phyloP scores from a whole-genome alignment of 1,140 invertebrate genomes.

The Triops longicaudatus region DNA sequence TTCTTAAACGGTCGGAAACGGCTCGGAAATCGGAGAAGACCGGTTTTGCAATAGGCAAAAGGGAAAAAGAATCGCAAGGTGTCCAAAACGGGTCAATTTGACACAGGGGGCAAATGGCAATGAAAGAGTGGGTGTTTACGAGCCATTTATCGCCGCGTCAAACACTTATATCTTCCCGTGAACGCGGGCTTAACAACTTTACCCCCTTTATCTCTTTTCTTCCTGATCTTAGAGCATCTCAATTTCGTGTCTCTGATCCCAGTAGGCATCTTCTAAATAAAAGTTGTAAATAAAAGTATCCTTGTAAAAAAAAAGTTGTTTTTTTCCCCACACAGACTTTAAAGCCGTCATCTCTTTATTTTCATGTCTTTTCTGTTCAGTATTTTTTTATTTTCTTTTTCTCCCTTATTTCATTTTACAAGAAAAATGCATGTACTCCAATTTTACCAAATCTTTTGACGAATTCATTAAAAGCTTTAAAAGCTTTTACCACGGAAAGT shows the following conservation, averaged over 20 bases:
- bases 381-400: too few species aligned
- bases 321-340: background rate
- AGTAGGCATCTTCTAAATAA: background rate
- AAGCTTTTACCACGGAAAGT: background rate
- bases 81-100: background rate
- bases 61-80: background rate
- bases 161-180: background rate
- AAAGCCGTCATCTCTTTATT: background rate
- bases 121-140: slow-evolving; percentile 2
- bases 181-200: background rate
- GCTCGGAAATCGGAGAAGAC: too few species aligned
- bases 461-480: background rate
- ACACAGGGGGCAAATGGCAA: background rate
- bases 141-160: slow-evolving; percentile 11
- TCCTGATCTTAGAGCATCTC: background rate
- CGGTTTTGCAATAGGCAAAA: background rate
- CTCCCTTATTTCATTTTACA: too few species aligned
- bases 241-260: too few species aligned
- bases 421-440: too few species aligned
- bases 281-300: too few species aligned
- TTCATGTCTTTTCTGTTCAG: too few species aligned
- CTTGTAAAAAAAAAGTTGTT: too few species aligned
- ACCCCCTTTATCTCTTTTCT: background rate
- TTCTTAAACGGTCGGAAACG: too few species aligned
- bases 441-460: background rate